Evolutionary conservation across 2,888 invertebrate genomes (phyloP), one percentile per base, ranked within the genome.

Genomic region (Sarcophaga rosellei): DNA sequence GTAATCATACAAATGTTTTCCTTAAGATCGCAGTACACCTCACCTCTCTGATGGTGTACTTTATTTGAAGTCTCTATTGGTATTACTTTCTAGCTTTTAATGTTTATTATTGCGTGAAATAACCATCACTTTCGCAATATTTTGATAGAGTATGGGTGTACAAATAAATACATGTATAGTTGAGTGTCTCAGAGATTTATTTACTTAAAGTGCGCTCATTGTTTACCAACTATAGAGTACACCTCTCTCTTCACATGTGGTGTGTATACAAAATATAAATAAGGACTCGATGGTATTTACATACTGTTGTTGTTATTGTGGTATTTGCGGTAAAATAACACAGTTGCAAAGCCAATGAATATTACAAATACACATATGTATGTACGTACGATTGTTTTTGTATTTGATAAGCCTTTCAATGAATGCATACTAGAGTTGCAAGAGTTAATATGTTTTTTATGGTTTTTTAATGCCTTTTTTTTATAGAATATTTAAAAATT

Each of bases 271-370:
- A n/a, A 35, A 35, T 35, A 35, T 35, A 35, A 35, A 35, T 10
- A 35, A 10, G 35, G 35, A 35, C 35, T 35, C 35, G 35, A 35
- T 80, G 68, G 73, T 72, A 84, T 65, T 84, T 81, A 70, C 77
- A 84, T 84, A 81, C 70, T 74, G 70, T 66, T 53, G 53, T 12
- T 53, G 17, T 53, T 53, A 17, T 53, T 84, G 84, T 69, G 86
- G 84, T 70, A 81, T 81, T 86, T 86, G 84, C 23, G 84, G 86
- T 81, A 53, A 47, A 70, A 84, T 80, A 86, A 69, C 63, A 80
- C 76, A 57, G 63, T 72, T 62, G 68, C 59, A 80, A 74, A 83
- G 81, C 68, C 83, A 83, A 70, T 81, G 62, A 35, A 79, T 47
- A 73, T 62, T 76, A 35, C 35, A 35, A 35, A 35, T 35, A 35